phyloP scores from a whole-genome alignment of 2,888 invertebrate species.

The Megaustenia siamemsis region DNA sequence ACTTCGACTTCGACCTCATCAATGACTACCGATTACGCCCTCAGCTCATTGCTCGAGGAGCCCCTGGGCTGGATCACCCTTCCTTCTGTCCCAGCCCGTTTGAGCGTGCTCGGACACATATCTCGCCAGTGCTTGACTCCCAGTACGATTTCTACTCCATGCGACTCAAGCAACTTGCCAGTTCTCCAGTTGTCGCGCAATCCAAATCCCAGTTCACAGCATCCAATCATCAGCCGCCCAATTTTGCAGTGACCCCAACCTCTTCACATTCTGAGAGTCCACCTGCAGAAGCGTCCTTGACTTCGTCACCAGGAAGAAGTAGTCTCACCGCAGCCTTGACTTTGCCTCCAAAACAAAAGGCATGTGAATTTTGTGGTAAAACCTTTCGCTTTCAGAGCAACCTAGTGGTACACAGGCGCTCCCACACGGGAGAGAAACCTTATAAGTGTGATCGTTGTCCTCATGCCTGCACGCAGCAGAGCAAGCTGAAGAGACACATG shows the following conservation, averaged over 20 bases:
- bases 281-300: neutral
- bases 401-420: slow-evolving; percentile 92
- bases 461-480: slow-evolving; percentile 92
- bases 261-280: slow-evolving; percentile 59
- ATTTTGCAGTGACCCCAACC: slow-evolving; percentile 42
- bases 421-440: slow-evolving; percentile 94
- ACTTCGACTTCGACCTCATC: slow-evolving; percentile 87
- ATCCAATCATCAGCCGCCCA: slow-evolving; percentile 53
- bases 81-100: slow-evolving; percentile 65
- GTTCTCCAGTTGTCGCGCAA: slow-evolving; percentile 76
- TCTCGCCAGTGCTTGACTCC: slow-evolving; percentile 55
- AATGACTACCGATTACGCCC: slow-evolving; percentile 64
- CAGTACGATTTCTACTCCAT: slow-evolving; percentile 96
- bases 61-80: slow-evolving; percentile 78
- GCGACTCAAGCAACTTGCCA: slow-evolving; percentile 98
- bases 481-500: slow-evolving; percentile 95
- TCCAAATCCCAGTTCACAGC: slow-evolving; percentile 59
- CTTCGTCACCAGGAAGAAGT: neutral
- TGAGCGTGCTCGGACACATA: slow-evolving; percentile 56
- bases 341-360: slow-evolving; percentile 74
- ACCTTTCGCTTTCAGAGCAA: slow-evolving; percentile 96
- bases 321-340: slow-evolving; percentile 35
- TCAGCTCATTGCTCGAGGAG: slow-evolving; percentile 48
- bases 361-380: slow-evolving; percentile 95
- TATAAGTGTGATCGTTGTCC: slow-evolving; percentile 95